These are phyloP conservation scores for Engraulis encrasicolus DNA, from an alignment of 2,113 vertebrate species.

Conservation along the genomic window DNA sequence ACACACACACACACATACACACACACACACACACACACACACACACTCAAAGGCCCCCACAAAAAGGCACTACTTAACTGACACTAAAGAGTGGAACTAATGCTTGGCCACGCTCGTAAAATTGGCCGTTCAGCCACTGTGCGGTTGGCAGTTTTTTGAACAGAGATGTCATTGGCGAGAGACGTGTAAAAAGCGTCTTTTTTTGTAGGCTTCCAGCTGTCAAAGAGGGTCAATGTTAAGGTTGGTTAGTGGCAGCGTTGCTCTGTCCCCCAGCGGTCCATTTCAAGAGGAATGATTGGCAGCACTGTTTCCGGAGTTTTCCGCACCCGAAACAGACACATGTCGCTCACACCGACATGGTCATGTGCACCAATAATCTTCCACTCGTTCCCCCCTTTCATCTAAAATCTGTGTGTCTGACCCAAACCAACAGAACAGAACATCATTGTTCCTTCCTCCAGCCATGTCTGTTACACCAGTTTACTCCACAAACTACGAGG, in stretches of 20 bases:
- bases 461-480: neutral
- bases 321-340: neutral
- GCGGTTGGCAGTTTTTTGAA: neutral
- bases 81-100: neutral
- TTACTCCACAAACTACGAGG: neutral
- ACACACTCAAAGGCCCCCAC: too few species aligned
- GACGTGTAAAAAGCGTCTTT: neutral
- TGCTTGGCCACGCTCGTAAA: neutral
- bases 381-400: neutral
- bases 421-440: neutral
- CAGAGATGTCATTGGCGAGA: neutral
- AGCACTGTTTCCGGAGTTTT: neutral
- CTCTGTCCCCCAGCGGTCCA: neutral
- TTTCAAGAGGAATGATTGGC: conserved; percentile 18
- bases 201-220: neutral
- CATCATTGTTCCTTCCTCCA: too few species aligned
- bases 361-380: neutral
- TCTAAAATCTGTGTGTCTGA: neutral
- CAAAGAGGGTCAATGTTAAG: neutral
- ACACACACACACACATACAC: too few species aligned
- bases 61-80: too few species aligned
- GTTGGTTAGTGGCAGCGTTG: neutral
- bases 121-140: conserved; percentile 4
- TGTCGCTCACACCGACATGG: too few species aligned
- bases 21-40: neutral